Base-by-base conservation (phyloP, 2,113 vertebrate genomes). In the Ictalurus furcatus region DNA sequence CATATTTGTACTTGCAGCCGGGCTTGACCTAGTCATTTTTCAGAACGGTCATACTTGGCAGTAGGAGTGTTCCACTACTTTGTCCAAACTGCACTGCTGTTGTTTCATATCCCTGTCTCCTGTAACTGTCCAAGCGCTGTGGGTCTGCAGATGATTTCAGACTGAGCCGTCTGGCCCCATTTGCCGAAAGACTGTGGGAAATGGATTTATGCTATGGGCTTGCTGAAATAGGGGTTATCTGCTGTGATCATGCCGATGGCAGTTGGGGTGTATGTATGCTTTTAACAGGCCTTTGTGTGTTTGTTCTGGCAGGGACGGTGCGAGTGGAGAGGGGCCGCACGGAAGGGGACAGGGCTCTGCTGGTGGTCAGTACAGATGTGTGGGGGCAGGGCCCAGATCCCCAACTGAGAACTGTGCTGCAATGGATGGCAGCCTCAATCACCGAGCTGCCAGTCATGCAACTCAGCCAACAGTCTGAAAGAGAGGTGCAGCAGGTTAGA, bases 341-440 rank as follows among this genome's bases (percentile, higher is more conserved):
- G 34, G 93, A 80, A 56, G 5, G 90, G 69, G 92, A 92, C 90
- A 95, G 93, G 92, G 91, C 92, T 30, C 85, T 97, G 12, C 92
- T 96, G 11, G 91, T 99, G 40, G 87, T 90, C 4, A 98, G 97
- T 93, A 93, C 96, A 28, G 97, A 98, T 34, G 88, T 96, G 82
- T 94, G 95, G 30, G 94, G 96, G 12, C 95, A 91, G 4, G 59
- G 93, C 28, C 93, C 96, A 3, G 97, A 99, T 90, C 95, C 94
- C 0, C 98, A 99, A 90, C 93, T 99, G 89, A 95, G 97, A 94
- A 94, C 94, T 89, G 93, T 96, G 76, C 96, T 99, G 88, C 98
- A 98, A 92, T 99, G 98, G 98, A 95, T 96, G 2, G 95, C 96
- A 1, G 97, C 97, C 89, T 99, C 98, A n/a, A 96, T 99, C 90